Evolutionary conservation across 2,797 vertebrate species (phyloP), one percentile per base, ranked within the genome.

Genomic region (Acipenser oxyrinchus): DNA sequence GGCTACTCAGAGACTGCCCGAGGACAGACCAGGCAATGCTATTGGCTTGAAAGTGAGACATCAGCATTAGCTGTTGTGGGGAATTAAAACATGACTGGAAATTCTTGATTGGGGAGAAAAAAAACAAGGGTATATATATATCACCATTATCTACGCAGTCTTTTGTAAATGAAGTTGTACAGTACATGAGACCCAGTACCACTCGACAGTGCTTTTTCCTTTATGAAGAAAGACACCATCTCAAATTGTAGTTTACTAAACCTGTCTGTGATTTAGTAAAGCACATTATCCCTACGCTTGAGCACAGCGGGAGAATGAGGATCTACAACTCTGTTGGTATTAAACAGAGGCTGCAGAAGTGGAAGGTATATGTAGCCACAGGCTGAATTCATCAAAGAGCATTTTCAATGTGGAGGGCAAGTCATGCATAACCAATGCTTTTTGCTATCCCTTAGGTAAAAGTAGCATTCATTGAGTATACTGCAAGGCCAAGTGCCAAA

Each of bases 351-450:
- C 75, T 78, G 80, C 18, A 12, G 59, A 59, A 15, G 65, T 13
- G 6, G 73, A 75, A 78, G 75, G 69, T 37, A 37, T 37, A 77
- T 70, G 15, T 18, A 6, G 82, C 87, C 82, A 70, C 66, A 11
- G 81, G 86, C 84, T 71, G 78, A 81, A 86, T 82, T 83, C 86
- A 87, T 88, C 87, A 90, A 85, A 88, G 74, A 83, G 76, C 73
- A 78, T 81, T 83, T 81, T 74, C 78, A 83, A 77, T 83, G 75
- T 81, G 83, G 81, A 55, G 83, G 84, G 86, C 80, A 81, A 49
- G 73, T 69, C 82, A 88, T 89, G 83, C 89, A 90, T 90, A 88
- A 89, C 87, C 83, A 79, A 90, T 89, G 84, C 70, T 80, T 75
- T 78, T 80, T 82, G 81, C 83, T 79, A 77, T 69, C 82, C 79